These are phyloP conservation scores for Pachycephala philippinensis DNA, from an alignment of 2,113 vertebrate species.

Conservation along the genomic window DNA sequence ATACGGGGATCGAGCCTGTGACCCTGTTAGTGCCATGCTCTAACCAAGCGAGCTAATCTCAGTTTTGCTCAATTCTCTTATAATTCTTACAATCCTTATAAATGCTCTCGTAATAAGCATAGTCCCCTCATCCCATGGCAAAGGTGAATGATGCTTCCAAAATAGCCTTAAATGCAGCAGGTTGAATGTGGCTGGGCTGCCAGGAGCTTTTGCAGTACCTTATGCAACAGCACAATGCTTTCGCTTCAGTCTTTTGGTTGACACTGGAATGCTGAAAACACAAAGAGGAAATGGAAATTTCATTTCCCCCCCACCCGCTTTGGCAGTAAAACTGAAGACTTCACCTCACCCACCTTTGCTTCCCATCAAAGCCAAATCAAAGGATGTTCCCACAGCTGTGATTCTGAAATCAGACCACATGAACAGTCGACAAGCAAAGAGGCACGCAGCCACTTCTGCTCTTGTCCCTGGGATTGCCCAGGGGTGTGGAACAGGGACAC, in stretches of 20 bases:
- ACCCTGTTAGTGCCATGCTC: background rate
- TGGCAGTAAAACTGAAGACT: background rate
- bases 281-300: background rate
- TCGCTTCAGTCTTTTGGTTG: background rate
- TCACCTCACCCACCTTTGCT: background rate
- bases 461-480: background rate
- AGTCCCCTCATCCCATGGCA: background rate
- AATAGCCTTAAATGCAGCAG: background rate
- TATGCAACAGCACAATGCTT: background rate
- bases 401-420: background rate
- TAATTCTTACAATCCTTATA: background rate
- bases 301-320: background rate
- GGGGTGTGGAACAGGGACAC: fast-evolving
- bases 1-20: fast-evolving
- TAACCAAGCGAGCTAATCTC: background rate
- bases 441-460: background rate
- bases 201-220: background rate
- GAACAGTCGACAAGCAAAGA: background rate
- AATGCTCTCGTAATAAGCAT: background rate
- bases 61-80: background rate
- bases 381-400: background rate
- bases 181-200: background rate
- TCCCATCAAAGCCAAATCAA: background rate
- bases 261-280: background rate
- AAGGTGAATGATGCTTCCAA: background rate